Evolutionary conservation across 2,888 invertebrate species (phyloP).

Genomic region (Tachina fera): DNA sequence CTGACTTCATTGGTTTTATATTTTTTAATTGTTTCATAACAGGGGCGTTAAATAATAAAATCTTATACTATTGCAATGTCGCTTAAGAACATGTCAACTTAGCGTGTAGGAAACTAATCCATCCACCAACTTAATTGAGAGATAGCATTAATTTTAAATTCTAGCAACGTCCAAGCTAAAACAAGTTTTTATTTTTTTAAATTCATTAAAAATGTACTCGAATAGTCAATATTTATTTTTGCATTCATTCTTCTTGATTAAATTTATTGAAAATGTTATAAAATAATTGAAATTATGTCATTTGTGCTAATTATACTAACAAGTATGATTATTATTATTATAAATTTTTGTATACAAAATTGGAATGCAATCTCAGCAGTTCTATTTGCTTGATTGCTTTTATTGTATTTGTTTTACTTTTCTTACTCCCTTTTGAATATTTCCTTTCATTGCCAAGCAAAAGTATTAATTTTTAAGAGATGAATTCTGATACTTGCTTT

Average conservation of each 20-base stretch:
- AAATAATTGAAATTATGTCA: slow-evolving; percentile 48
- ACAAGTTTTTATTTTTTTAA: no score
- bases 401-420: slow-evolving; percentile 27
- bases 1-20: neutral
- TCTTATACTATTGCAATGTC: neutral
- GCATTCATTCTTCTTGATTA: no score
- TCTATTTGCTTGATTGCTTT: slow-evolving; percentile 23
- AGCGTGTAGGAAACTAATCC: no score
- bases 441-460: neutral
- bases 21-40: neutral
- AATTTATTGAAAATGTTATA: slow-evolving; percentile 23
- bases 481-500: no score
- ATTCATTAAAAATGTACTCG: no score
- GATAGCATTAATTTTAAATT: no score
- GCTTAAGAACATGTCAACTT: no score
- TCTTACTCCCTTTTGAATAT: neutral
- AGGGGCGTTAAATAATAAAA: neutral
- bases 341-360: neutral
- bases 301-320: slow-evolving; percentile 19
- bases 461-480: no score
- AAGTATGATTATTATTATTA: no score
- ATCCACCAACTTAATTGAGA: no score
- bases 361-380: slow-evolving; percentile 35
- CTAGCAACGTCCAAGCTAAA: no score
- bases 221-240: no score